Evolutionary conservation across 2,888 invertebrate species (phyloP), one percentile per base, ranked within the genome.

Genomic region (Ferdinandea cuprea): DNA sequence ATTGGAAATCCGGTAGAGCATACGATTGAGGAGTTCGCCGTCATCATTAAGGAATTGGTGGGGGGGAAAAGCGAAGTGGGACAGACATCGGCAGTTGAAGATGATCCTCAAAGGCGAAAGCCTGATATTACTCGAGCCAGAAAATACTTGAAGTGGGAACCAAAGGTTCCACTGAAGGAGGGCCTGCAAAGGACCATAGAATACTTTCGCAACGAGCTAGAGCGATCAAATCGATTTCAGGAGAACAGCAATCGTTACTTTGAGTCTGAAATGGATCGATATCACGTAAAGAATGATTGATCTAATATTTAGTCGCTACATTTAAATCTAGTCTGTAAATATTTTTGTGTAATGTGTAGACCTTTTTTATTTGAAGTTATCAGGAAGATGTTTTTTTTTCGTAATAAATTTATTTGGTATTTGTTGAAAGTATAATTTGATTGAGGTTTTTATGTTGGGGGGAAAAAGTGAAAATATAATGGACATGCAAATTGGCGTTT

Each of bases 1-100:
- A 92, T 99, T 81, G 99, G 99, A 42, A 99, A 99, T 92, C 99
- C 99, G 0, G 97, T 98, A 44, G 99, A 99, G 91, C 97, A 98
- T 90, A 97, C 98, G 1, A 99, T 99, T 87, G 94, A 95, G 92
- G 97, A 97, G 91, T 97, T 97, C 90, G 97, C 97, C 1, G 92
- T 94, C 76, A 95, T 97, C 87, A 97, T 97, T 87, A 95, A 95
- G 90, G 94, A 95, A 87, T 92, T 96, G 88, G 95, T 96, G 88
- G 98, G 97, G 11, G 97, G 97, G 30, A 93, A 94, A 35, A 98
- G 97, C 91, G 93, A 94, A 88, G 95, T 99, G 74, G 92, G 95
- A 17, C 95, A 96, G 87, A 93, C 95, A 80, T 95, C 96, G 17
- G 96, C 97, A 3, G 96, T 98, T 54, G 96, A 97, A 89, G 99